Base-by-base conservation (phyloP, 2,797 vertebrate genomes). In the Buphagus erythrorhynchus region DNA sequence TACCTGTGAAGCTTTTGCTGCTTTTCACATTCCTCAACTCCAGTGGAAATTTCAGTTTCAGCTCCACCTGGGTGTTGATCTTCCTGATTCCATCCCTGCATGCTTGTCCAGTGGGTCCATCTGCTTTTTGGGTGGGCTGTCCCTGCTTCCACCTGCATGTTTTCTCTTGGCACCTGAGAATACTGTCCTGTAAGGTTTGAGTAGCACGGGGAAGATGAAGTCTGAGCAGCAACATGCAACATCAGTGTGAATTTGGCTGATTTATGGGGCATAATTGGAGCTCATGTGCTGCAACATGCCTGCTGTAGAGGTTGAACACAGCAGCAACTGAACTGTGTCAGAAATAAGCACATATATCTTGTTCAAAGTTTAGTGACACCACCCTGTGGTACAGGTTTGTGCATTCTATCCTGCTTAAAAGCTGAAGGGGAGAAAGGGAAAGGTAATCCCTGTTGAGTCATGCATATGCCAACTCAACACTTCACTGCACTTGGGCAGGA, bases 371-470 rank as follows among this genome's bases (percentile, higher is more conserved):
- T 22, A 86, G 83, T 57, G 74, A 43, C 93, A 62, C 59, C 85
- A 85, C 81, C 58, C 67, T 38, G 3, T 57, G 51, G 62, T 66
- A 35, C 35, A 28, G 0, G 3, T 76, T 76, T 33, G 46, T 75
- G 84, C 46, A 54, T 92, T 89, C 35, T 72, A 5, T 22, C 2
- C 48, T 46, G 45, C 63, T 63, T 55, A 25, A 69, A 85, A 72
- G 29, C 54, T 82, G 42, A 83, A n/a, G n/a, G 35, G 11, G 65
- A n/a, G 45, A 17, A n/a, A 31, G 18, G 25, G 46, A 26, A 26
- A 29, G 49, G 46, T 49, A 79, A 62, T 89, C 66, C 78, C 38
- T 92, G 81, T 65, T 75, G 58, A 89, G 85, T 91, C 74, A 75
- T 26, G 68, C 52, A 4, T 4, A 3, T 25, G 46, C 72, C 40